A percentile compares a stretch with the other conserved stretches of the same genome.
Conservation (phyloP, 37 sponge, comb jelly and placozoan species). For the Mnemiopsis leidyi region DNA sequence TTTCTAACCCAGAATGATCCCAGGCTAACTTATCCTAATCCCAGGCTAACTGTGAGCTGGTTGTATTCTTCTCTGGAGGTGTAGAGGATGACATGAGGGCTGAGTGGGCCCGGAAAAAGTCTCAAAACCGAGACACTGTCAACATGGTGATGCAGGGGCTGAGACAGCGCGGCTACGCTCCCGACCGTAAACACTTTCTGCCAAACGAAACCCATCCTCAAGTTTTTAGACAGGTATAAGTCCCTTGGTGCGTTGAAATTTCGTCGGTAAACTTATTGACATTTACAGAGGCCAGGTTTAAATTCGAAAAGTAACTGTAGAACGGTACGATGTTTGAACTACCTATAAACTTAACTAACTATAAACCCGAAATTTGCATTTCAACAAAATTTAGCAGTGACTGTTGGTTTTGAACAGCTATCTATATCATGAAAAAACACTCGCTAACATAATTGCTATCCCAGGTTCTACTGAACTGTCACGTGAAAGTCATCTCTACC, state of each 20-base stretch:
- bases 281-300: too few relatives aligned
- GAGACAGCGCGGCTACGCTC: conserved; percentile 1
- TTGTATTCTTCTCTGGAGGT: conserved; percentile 17
- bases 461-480: conserved; percentile 6
- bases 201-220: conserved; percentile 41
- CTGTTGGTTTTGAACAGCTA: too few relatives aligned
- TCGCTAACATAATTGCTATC: too few relatives aligned
- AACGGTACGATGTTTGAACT: too few relatives aligned
- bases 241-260: too few relatives aligned
- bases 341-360: too few relatives aligned
- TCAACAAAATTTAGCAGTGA: too few relatives aligned
- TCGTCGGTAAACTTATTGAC: too few relatives aligned
- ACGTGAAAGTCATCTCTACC: conserved; percentile 9
- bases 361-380: too few relatives aligned
- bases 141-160: conserved; percentile 26
- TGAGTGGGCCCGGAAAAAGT: conserved; percentile 16
- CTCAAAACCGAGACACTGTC: conserved; percentile 30
- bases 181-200: conserved; percentile 39
- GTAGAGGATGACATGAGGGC: background rate
- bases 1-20: too few relatives aligned
- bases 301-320: too few relatives aligned
- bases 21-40: background rate
- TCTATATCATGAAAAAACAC: too few relatives aligned
- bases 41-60: conserved; percentile 40
- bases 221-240: conserved; percentile 50